Evolutionary conservation across 1,140 invertebrate genomes (phyloP), one percentile per base, ranked within the genome.

Genomic region (Kradibia gibbosae): DNA sequence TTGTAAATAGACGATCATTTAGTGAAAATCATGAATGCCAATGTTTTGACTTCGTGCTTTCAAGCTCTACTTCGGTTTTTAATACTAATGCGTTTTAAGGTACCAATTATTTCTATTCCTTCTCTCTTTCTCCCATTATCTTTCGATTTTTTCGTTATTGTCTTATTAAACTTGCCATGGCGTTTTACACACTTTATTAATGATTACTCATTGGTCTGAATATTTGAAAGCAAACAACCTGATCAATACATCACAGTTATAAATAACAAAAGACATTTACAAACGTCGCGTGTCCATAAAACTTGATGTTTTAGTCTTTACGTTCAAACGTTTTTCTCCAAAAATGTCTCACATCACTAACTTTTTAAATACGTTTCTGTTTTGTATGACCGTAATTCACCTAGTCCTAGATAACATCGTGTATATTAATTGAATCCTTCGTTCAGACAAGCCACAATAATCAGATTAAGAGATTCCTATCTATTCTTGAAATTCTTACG

Each of bases 151-250:
- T 15, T 25, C 22, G 10, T 2, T 65, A 1, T 15, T 20, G 62
- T 36, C 22, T 15, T 0, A 4, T 39, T 67, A 67, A 67, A 67
- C 34, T 8, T n/a, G 17, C 34, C 34, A n/a, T n/a, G 62, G 39
- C 62, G 7, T 67, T 67, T 67, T 39, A 39, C 20, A n/a, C 34
- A 20, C 62, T 36, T 4, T 67, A 67, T 4, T 39, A 28, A 67
- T 67, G 36, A 67, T 67, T 67, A 39, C 34, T n/a, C 62, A 67
- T n/a, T 22, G 34, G 39, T 36, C 62, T 39, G 62, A 67, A 36
- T 39, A 67, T 39, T 39, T n/a, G 34, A n/a, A 22, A 67, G 34
- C 34, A 34, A n/a, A 39, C 20, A 39, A n/a, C 1, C 34, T n/a
- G 62, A 7, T 67, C 34, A 39, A 3, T 39, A 17, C 60, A 36